These are phyloP conservation scores for Anoplius nigerrimus DNA, from an alignment of 2,888 invertebrate species.

Conservation along the genomic window DNA sequence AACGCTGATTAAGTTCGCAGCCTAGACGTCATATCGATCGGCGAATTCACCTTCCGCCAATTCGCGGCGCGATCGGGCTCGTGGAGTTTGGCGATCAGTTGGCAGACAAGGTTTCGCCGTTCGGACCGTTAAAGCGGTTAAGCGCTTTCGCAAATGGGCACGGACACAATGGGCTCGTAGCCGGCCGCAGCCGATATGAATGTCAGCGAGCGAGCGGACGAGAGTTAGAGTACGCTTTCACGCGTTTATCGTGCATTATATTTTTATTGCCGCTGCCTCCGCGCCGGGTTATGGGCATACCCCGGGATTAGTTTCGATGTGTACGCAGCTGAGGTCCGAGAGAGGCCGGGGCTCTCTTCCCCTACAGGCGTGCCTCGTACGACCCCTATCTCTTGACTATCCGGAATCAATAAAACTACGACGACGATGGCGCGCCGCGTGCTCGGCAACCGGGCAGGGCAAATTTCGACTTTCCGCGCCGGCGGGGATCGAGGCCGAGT, in stretches of 20 bases:
- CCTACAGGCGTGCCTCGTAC: slow-evolving; percentile 22
- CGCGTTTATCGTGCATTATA: slow-evolving; percentile 63
- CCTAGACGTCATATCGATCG: background rate
- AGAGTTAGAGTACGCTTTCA: slow-evolving; percentile 44
- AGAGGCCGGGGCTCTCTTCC: slow-evolving; percentile 3
- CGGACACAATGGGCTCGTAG: slow-evolving; percentile 37
- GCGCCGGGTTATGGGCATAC: slow-evolving; percentile 42
- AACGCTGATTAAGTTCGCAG: background rate
- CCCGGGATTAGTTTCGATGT: slow-evolving; percentile 61
- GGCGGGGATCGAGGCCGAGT: no score
- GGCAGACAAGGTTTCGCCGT: slow-evolving; percentile 37
- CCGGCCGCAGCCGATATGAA: slow-evolving; percentile 28
- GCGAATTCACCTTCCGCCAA: slow-evolving; percentile 1
- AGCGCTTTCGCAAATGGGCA: slow-evolving; percentile 52
- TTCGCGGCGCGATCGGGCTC: slow-evolving; percentile 4
- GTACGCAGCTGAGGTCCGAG: slow-evolving; percentile 59
- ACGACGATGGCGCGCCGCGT: slow-evolving; percentile 14
- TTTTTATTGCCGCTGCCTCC: slow-evolving; percentile 56
- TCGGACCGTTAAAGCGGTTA: slow-evolving; percentile 39
- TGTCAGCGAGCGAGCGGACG: slow-evolving; percentile 24
- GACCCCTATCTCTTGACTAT: slow-evolving; percentile 37
- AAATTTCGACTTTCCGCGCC: no score
- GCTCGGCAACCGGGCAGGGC: no score
- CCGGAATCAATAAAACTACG: slow-evolving; percentile 35
- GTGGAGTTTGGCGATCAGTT: slow-evolving; percentile 22